Conservation (phyloP, 2,113 vertebrate species). For the Oryzias curvinotus region DNA sequence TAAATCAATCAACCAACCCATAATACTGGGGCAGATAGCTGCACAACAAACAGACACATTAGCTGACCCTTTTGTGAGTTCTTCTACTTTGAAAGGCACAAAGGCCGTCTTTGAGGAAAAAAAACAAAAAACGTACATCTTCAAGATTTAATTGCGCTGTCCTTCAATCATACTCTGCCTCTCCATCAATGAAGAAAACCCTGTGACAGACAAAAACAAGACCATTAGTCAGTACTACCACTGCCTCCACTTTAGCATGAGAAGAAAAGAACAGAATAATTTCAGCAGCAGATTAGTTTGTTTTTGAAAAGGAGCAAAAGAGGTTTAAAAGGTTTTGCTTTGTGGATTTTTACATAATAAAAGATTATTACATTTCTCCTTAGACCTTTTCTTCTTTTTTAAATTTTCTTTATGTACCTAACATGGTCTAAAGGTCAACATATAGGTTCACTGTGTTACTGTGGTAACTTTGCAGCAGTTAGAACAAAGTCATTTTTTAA, state of each 20-base stretch:
- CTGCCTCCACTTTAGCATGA: neutral
- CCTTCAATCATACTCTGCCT: neutral
- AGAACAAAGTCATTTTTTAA: too few relatives aligned
- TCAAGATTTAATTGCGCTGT: neutral
- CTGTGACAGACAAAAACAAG: neutral
- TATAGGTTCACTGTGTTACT: too few relatives aligned
- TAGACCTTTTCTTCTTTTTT: too few relatives aligned
- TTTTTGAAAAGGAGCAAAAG: neutral
- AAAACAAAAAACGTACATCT: neutral
- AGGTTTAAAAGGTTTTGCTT: neutral
- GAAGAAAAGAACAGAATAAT: neutral
- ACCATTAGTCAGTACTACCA: neutral
- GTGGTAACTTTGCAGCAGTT: too few relatives aligned
- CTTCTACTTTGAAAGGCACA: neutral
- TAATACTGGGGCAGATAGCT: too few relatives aligned
- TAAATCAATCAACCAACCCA: too few relatives aligned
- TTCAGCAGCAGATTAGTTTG: neutral
- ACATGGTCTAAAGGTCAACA: too few relatives aligned
- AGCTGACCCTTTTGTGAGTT: neutral
- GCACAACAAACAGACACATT: too few relatives aligned
- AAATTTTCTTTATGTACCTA: too few relatives aligned
- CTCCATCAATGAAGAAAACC: neutral
- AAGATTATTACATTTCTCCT: too few relatives aligned
- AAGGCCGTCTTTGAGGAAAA: too few relatives aligned
- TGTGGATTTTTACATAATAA: neutral